Evolutionary conservation across 2,888 invertebrate species (phyloP).

Genomic region (Clunio marinus): DNA sequence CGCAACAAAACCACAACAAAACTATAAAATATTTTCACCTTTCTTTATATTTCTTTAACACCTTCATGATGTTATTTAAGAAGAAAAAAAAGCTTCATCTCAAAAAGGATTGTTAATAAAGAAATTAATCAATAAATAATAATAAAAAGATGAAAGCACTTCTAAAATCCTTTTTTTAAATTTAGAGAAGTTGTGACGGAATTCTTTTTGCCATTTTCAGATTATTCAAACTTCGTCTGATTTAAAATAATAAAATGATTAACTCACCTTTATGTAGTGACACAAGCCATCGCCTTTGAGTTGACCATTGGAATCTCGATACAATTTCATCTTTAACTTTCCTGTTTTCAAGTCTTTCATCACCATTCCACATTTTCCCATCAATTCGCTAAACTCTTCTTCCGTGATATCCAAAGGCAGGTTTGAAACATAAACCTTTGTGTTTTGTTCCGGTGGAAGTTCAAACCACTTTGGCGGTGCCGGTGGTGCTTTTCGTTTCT

Average conservation of each 20-base stretch:
- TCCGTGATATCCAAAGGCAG: slow-evolving; percentile 84
- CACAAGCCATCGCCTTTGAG: slow-evolving; percentile 96
- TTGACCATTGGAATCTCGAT: slow-evolving; percentile 73
- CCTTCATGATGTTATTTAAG: not conserved
- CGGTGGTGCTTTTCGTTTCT: slow-evolving; percentile 55
- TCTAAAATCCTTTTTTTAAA: not conserved
- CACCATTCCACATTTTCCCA: slow-evolving; percentile 94
- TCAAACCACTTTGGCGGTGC: slow-evolving; percentile 81
- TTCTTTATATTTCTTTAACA: no score
- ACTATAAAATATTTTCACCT: no score
- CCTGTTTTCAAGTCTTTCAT: slow-evolving; percentile 77
- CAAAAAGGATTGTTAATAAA: no score
- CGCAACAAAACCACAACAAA: no score
- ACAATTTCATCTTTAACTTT: slow-evolving; percentile 87
- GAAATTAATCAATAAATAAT: slow-evolving; percentile 7
- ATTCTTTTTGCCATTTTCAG: not conserved
- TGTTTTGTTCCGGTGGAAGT: slow-evolving; percentile 78
- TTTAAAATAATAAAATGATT: no score
- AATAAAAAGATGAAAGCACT: not conserved
- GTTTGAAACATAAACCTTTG: slow-evolving; percentile 93
- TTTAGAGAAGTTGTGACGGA: not conserved
- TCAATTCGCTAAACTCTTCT: slow-evolving; percentile 84
- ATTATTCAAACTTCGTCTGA: not conserved
- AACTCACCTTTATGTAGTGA: slow-evolving; percentile 83
- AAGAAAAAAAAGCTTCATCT: not conserved